Percentiles rank a stretch among this genome's conserved stretches.
Evolutionary conservation across 2,113 vertebrate genomes (phyloP).

Genomic region (Choloepus hoffmanni): DNA sequence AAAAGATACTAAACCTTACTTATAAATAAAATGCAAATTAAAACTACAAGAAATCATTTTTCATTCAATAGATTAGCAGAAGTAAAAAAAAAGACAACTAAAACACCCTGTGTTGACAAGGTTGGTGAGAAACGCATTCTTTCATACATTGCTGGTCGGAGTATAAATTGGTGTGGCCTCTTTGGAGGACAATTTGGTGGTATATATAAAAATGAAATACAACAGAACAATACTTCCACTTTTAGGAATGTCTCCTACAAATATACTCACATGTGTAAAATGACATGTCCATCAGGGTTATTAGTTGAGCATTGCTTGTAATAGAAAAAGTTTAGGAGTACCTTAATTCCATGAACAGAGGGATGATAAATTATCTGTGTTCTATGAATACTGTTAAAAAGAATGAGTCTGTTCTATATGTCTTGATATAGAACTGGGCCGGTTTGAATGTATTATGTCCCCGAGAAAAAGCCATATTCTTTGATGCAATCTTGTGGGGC

Average conservation of each 20-base stretch:
- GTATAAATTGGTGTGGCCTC: not conserved
- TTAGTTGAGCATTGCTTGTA: not conserved
- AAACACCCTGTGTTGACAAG: not conserved
- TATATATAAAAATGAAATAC: not conserved
- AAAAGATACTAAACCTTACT: slow-evolving; percentile 15
- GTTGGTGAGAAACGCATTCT: not conserved
- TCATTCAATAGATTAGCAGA: not conserved
- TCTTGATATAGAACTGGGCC: not conserved
- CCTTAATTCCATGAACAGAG: not conserved
- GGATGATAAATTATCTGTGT: not conserved
- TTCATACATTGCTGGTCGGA: not conserved
- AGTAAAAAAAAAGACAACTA: not conserved
- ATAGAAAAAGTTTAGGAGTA: not conserved
- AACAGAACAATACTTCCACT: not conserved
- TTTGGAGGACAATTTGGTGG: not conserved
- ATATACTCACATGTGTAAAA: not conserved
- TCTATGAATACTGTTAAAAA: not conserved
- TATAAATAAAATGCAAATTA: slow-evolving; percentile 34
- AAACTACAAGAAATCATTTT: slow-evolving; percentile 14
- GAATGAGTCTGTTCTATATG: not conserved
- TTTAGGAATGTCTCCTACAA: not conserved
- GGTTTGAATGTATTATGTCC: too few species aligned
- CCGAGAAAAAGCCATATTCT: too few species aligned
- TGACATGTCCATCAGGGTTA: not conserved
- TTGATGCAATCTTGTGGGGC: too few species aligned